Evolutionary conservation across 2,113 vertebrate genomes (phyloP).

Genomic region (Siniperca knerii): DNA sequence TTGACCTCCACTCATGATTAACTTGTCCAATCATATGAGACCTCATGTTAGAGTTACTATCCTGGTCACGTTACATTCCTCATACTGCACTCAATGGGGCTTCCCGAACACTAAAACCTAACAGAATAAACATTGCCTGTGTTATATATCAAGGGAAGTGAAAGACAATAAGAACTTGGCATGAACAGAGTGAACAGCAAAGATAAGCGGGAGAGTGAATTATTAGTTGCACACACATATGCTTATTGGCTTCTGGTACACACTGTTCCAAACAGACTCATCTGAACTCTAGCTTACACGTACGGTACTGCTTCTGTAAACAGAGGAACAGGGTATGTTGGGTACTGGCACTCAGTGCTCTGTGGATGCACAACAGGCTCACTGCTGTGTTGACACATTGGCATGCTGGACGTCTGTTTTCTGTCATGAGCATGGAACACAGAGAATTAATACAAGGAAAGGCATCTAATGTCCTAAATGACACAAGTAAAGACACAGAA

Average conservation of each 20-base stretch:
- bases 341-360: neutral
- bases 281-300: slow-evolving; percentile 37
- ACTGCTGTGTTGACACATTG: slow-evolving; percentile 15
- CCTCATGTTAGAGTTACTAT: neutral
- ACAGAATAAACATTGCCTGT: slow-evolving; percentile 20
- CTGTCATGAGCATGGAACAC: neutral
- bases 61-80: neutral
- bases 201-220: neutral
- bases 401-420: neutral
- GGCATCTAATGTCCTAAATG: neutral
- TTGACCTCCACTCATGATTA: neutral
- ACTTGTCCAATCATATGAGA: slow-evolving; percentile 2
- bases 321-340: slow-evolving; percentile 50
- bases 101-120: neutral
- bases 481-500: neutral
- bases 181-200: slow-evolving; percentile 12
- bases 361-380: slow-evolving; percentile 7
- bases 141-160: neutral
- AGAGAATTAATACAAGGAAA: neutral
- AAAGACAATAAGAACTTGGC: slow-evolving; percentile 22
- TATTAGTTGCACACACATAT: slow-evolving; percentile 6
- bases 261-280: slow-evolving; percentile 54
- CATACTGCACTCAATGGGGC: neutral
- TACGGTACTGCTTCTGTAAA: slow-evolving; percentile 38
- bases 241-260: slow-evolving; percentile 47